Percentiles rank a stretch among this genome's conserved stretches.
phyloP scores from a whole-genome alignment of 2,797 vertebrate genomes.

The Pteronotus mesoamericanus region DNA sequence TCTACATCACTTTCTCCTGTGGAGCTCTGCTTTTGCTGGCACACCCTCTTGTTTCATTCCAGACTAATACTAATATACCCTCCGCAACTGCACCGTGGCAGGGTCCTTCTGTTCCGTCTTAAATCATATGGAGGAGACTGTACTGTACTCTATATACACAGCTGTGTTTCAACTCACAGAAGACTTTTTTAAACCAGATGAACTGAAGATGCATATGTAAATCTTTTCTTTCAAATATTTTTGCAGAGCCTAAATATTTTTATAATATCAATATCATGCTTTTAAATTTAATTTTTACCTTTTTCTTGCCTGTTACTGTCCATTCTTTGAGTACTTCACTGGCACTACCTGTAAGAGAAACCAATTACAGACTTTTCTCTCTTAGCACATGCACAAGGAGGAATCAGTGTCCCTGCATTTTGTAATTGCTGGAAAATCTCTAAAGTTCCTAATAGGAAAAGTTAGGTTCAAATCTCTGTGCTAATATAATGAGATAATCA shows the following conservation, averaged over 20 bases:
- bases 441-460: not conserved
- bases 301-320: constrained; percentile 97
- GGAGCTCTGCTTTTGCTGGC: not conserved
- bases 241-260: not conserved
- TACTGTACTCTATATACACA: not conserved
- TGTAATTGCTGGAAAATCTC: not conserved
- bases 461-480: not conserved
- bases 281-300: constrained; percentile 83
- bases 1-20: not conserved
- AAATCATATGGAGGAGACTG: not conserved
- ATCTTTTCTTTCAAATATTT: constrained; percentile 34
- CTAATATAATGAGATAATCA: not conserved
- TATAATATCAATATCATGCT: not conserved
- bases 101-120: not conserved
- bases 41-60: not conserved
- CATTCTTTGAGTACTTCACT: constrained; percentile 96
- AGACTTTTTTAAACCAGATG: not conserved
- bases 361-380: not conserved
- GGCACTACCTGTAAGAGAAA: constrained; percentile 88
- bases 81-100: not conserved
- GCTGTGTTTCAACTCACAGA: not conserved
- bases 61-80: not conserved
- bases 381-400: not conserved
- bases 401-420: not conserved
- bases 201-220: constrained; percentile 13